Conservation (phyloP, 2,797 vertebrate genomes). For the Austrolebias charrua region DNA sequence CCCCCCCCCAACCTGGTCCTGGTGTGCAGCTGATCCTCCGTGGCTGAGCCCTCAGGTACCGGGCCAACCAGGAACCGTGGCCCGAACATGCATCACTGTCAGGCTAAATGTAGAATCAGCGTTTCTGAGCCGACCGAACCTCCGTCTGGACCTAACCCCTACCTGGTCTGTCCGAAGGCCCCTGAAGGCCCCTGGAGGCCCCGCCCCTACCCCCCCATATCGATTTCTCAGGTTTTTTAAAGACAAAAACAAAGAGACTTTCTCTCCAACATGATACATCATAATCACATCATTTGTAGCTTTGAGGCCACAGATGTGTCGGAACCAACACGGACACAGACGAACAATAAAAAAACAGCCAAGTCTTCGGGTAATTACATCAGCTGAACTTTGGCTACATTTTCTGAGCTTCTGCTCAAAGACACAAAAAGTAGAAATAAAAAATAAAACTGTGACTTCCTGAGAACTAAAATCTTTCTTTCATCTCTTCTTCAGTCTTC, state of each 20-base stretch:
- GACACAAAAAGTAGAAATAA: too few species aligned
- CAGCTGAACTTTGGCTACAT: slow-evolving; percentile 26
- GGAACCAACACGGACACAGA: slow-evolving; percentile 57
- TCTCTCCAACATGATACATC: slow-evolving; percentile 84
- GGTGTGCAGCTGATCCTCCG: slow-evolving; percentile 71
- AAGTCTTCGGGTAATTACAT: slow-evolving; percentile 11
- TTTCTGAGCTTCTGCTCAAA: slow-evolving; percentile 4
- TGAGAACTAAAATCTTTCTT: too few species aligned
- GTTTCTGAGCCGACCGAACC: slow-evolving; percentile 66
- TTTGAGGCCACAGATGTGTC: slow-evolving; percentile 76
- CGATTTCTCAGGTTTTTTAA: slow-evolving; percentile 75
- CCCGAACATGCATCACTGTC: slow-evolving; percentile 81
- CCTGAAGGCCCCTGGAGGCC: slow-evolving; percentile 49
- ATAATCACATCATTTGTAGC: slow-evolving; percentile 88
- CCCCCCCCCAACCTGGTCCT: slow-evolving; percentile 49
- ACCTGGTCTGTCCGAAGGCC: slow-evolving; percentile 57
- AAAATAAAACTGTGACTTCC: too few species aligned
- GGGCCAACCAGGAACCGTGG: slow-evolving; percentile 48
- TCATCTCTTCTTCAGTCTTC: too few species aligned
- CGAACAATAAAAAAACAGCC: slow-evolving; percentile 12
- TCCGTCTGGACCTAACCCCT: slow-evolving; percentile 51
- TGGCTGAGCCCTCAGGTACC: slow-evolving; percentile 72
- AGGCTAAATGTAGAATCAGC: slow-evolving; percentile 80
- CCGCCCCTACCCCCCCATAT: slow-evolving; percentile 70
- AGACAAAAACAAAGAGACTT: slow-evolving; percentile 83